These are phyloP conservation scores for Ceratoteleas bidentatus DNA, from an alignment of 1,140 invertebrate species.

Conservation along the genomic window DNA sequence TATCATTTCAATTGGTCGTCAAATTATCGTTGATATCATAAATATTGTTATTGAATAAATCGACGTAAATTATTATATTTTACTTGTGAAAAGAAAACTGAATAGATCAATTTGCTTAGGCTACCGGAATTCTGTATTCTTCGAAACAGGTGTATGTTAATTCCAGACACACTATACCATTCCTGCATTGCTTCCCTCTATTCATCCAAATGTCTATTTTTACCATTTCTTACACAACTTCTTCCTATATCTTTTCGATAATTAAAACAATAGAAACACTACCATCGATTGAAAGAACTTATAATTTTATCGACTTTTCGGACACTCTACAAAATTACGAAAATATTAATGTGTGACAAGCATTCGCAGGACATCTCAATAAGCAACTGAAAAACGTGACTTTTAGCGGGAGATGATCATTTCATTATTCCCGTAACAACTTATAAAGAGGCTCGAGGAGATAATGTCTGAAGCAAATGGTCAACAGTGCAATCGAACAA, in stretches of 20 bases:
- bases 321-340: no score
- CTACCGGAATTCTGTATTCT: slow-evolving; percentile 32
- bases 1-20: slow-evolving; percentile 36
- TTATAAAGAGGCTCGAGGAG: slow-evolving; percentile 60
- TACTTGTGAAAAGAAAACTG: neutral
- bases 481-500: slow-evolving; percentile 71
- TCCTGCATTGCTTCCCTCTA: no score
- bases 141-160: slow-evolving; percentile 10
- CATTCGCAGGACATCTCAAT: neutral
- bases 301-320: no score
- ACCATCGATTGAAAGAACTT: no score
- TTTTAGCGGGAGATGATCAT: slow-evolving; percentile 50
- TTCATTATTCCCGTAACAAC: slow-evolving; percentile 32
- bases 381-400: slow-evolving; percentile 16
- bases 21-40: slow-evolving; percentile 35
- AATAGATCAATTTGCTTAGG: slow-evolving; percentile 15
- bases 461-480: slow-evolving; percentile 71
- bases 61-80: slow-evolving; percentile 20
- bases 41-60: slow-evolving; percentile 37
- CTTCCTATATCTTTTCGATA: no score
- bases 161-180: neutral
- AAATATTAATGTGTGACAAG: no score
- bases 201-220: neutral
- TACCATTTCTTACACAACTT: neutral
- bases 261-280: neutral